These are phyloP conservation scores for Heliconius nattereri DNA, from an alignment of 1,140 invertebrate species.

Conservation along the genomic window DNA sequence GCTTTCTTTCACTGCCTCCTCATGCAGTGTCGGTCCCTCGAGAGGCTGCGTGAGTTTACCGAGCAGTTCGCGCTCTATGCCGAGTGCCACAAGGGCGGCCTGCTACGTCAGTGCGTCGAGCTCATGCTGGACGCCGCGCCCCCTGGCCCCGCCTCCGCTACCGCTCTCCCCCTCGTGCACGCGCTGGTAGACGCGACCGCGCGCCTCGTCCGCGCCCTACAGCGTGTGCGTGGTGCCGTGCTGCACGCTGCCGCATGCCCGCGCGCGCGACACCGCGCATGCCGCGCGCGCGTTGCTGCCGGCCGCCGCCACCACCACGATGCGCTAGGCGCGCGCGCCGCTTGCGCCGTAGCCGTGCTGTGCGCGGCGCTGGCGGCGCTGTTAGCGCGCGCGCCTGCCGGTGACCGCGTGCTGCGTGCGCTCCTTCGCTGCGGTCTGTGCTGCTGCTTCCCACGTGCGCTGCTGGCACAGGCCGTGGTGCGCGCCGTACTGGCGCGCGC, in stretches of 20 bases:
- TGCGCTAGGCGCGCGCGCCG: slow-evolving; percentile 78
- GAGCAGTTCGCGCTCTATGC: slow-evolving; percentile 83
- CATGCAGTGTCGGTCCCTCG: slow-evolving; percentile 80
- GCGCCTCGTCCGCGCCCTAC: slow-evolving; percentile 70
- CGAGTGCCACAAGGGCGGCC: slow-evolving; percentile 82
- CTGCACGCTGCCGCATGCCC: slow-evolving; percentile 81
- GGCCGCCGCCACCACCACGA: slow-evolving; percentile 83
- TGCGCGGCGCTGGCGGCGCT: slow-evolving; percentile 82
- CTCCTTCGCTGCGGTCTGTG: slow-evolving; percentile 83
- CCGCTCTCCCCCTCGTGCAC: background rate
- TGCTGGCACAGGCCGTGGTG: slow-evolving; percentile 71
- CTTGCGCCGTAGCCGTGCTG: slow-evolving; percentile 83
- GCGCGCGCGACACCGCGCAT: slow-evolving; percentile 77
- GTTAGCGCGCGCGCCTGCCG: slow-evolving; percentile 67
- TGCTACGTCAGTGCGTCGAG: slow-evolving; percentile 82
- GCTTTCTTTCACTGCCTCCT: slow-evolving; percentile 83
- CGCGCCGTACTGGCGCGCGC: slow-evolving; percentile 65
- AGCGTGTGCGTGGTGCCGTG: slow-evolving; percentile 82
- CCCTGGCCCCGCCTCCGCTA: slow-evolving; percentile 48
- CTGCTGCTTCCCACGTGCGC: slow-evolving; percentile 83
- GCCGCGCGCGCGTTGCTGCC: slow-evolving; percentile 63
- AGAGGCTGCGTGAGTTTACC: slow-evolving; percentile 83
- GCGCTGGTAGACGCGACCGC: background rate
- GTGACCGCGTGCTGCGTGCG: slow-evolving; percentile 80
- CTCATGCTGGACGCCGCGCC: slow-evolving; percentile 83